Percentiles rank a stretch among this genome's conserved stretches.
Conservation (phyloP, 2,797 vertebrate species). For the Chaetodon trifasciatus region DNA sequence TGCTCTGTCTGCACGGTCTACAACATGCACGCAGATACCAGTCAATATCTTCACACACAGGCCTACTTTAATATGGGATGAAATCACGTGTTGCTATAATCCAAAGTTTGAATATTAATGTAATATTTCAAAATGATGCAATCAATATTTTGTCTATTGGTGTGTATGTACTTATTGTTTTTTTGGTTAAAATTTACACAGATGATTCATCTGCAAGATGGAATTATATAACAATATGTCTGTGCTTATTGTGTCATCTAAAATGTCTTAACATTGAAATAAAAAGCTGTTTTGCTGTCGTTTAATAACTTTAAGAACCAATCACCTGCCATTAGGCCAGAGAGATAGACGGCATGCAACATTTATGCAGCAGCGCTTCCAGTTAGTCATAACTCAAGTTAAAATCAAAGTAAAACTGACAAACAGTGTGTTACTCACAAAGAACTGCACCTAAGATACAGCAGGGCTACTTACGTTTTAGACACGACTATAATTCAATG, state of each 20-base stretch:
- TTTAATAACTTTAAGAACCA: constrained; percentile 1
- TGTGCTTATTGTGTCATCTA: background rate
- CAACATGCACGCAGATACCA: constrained; percentile 53
- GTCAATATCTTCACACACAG: constrained; percentile 13
- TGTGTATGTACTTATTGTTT: background rate
- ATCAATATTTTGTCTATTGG: background rate
- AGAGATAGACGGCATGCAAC: background rate
- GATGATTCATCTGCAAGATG: background rate
- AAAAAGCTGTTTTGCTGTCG: background rate
- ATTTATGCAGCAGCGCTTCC: background rate
- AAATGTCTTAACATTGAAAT: background rate
- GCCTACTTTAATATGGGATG: background rate
- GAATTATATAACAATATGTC: background rate
- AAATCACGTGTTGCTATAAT: background rate
- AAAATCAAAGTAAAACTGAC: background rate
- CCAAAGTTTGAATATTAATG: background rate
- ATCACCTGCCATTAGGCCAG: constrained; percentile 2
- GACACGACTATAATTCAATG: background rate
- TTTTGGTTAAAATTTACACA: background rate
- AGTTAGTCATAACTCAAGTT: background rate
- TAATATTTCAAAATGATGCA: constrained; percentile 10
- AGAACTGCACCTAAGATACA: background rate
- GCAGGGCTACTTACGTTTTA: constrained; percentile 1
- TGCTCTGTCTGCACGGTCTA: background rate
- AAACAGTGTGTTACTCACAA: constrained; percentile 1